A percentile compares a stretch with the other conserved stretches of the same genome.
Conservation (phyloP, 2,888 invertebrate genomes). For the Lochmaea crataegi region DNA sequence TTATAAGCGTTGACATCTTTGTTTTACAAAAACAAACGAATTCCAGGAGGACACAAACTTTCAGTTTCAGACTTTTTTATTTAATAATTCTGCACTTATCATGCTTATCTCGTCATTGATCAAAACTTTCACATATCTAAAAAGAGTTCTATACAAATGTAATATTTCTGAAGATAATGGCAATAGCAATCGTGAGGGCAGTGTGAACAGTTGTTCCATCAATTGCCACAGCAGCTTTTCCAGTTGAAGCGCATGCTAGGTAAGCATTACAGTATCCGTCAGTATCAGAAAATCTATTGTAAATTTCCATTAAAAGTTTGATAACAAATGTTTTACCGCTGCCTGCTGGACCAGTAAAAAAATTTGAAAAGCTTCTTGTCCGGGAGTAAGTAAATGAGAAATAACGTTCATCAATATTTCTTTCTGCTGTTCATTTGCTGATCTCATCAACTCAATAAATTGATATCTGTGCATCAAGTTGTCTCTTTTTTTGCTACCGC, state of each 20-base stretch:
- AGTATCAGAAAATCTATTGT: conserved; percentile 57
- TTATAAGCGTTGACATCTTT: background rate
- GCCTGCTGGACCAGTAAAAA: background rate
- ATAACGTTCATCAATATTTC: background rate
- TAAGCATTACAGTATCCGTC: conserved; percentile 58
- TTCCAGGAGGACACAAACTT: conserved; percentile 24
- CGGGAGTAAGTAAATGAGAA: background rate
- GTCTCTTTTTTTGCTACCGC: conserved; percentile 9
- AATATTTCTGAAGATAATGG: background rate
- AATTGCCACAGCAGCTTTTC: conserved; percentile 48
- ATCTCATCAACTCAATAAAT: background rate
- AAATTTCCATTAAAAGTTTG: conserved; percentile 62
- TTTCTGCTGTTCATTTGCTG: background rate
- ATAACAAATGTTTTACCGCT: conserved; percentile 9
- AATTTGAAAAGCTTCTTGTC: background rate
- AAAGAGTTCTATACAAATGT: conserved; percentile 55
- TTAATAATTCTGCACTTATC: conserved; percentile 35
- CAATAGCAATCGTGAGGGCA: conserved; percentile 35
- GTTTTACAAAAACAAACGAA: background rate
- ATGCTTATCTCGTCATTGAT: conserved; percentile 50
- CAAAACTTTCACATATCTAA: conserved; percentile 35
- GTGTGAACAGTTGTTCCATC: conserved; percentile 60
- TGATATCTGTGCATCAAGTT: background rate
- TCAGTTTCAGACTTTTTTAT: conserved; percentile 25
- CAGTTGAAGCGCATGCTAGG: conserved; percentile 59